A percentile compares a stretch with the other conserved stretches of the same genome.
Evolutionary conservation across 2,888 invertebrate species (phyloP).

Genomic region (Lithophane semibrunnea): DNA sequence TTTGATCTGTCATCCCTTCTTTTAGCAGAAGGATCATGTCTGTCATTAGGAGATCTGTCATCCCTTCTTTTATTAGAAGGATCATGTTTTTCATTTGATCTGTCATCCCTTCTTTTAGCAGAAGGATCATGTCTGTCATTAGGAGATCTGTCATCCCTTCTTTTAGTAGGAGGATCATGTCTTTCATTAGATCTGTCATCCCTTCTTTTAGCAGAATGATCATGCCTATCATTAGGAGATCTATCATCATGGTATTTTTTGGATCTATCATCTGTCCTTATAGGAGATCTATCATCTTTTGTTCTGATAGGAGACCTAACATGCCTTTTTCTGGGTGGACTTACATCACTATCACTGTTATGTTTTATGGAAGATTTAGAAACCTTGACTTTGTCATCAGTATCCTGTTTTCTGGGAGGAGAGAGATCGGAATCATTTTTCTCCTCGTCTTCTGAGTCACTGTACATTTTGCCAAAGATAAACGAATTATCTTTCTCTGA

Average conservation of each 20-base stretch:
- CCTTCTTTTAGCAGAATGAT: constrained; percentile 38
- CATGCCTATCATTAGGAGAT: constrained; percentile 19
- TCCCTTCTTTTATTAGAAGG: no score
- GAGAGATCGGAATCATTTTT: constrained; percentile 76
- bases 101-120: constrained; percentile 1
- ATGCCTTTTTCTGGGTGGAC: constrained; percentile 77
- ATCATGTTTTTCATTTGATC: no score
- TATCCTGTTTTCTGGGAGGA: constrained; percentile 59
- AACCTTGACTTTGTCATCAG: constrained; percentile 33
- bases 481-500: constrained; percentile 85
- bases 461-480: constrained; percentile 88
- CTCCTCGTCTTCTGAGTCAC: constrained; percentile 86
- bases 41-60: constrained; percentile 2
- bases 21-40: not conserved
- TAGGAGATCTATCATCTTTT: constrained; percentile 18
- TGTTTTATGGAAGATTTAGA: constrained; percentile 63
- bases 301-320: constrained; percentile 46
- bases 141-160: constrained; percentile 36
- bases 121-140: constrained; percentile 22
- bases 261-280: constrained; percentile 42
- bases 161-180: constrained; percentile 4
- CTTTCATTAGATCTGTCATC: constrained; percentile 21
- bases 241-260: constrained; percentile 11
- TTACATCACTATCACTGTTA: constrained; percentile 81
- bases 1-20: not conserved